These are phyloP conservation scores for Ceuthmochares aereus DNA, from an alignment of 2,113 vertebrate genomes.

Conservation along the genomic window DNA sequence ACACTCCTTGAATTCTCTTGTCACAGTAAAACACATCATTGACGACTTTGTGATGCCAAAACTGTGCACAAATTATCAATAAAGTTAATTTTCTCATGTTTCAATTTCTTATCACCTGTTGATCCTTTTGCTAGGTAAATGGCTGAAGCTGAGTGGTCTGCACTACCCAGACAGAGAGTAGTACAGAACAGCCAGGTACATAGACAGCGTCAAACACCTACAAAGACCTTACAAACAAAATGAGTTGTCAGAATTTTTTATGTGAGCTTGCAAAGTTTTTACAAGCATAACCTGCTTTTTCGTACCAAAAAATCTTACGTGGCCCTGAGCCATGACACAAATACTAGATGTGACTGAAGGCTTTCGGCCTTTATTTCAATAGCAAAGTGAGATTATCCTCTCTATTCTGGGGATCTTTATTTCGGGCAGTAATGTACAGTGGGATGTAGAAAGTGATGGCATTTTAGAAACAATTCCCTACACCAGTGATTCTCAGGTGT, in stretches of 20 bases:
- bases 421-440: neutral
- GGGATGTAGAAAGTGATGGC: neutral
- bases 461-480: neutral
- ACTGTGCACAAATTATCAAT: neutral
- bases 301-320: neutral
- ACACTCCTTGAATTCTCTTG: neutral
- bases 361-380: neutral
- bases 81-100: neutral
- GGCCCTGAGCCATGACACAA: neutral
- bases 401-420: neutral
- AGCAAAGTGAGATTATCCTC: neutral
- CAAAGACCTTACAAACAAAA: neutral
- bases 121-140: neutral
- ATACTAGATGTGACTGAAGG: too few relatives aligned
- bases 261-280: neutral
- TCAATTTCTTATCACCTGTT: neutral
- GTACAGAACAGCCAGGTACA: neutral
- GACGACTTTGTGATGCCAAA: neutral
- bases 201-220: neutral
- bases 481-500: neutral
- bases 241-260: neutral
- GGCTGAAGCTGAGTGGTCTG: neutral
- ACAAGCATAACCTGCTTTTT: neutral
- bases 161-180: neutral
- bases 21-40: neutral